These are phyloP conservation scores for Parapsyche elsis DNA, from an alignment of 1,140 invertebrate species.

Conservation along the genomic window DNA sequence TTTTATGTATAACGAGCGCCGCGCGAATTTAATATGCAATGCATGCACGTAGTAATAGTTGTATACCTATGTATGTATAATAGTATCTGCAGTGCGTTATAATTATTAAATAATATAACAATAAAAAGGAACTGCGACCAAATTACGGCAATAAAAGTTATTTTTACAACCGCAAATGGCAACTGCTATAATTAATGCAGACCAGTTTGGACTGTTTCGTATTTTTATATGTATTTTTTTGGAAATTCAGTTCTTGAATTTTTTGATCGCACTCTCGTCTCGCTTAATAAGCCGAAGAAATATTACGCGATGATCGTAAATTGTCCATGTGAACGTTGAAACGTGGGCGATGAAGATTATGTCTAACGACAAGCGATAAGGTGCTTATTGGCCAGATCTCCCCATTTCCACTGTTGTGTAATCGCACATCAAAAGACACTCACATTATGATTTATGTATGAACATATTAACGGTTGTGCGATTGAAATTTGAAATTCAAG, in stretches of 20 bases:
- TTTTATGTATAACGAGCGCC: too few species aligned
- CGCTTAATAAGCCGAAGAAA: conserved; percentile 8
- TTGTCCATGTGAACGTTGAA: background rate
- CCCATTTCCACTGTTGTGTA: too few species aligned
- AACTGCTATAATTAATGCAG: background rate
- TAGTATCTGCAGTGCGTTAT: background rate
- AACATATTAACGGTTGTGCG: too few species aligned
- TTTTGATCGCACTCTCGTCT: background rate
- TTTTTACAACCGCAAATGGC: conserved; percentile 14
- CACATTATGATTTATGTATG: too few species aligned
- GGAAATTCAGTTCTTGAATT: background rate
- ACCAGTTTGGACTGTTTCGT: background rate
- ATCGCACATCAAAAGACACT: too few species aligned
- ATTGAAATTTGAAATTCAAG: too few species aligned
- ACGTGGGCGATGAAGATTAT: conserved; percentile 12
- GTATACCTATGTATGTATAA: too few species aligned
- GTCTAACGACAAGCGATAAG: conserved; percentile 13
- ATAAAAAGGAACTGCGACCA: background rate
- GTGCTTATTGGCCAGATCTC: background rate
- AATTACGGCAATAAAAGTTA: conserved; percentile 11
- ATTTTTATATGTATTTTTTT: too few species aligned
- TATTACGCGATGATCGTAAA: conserved; percentile 24
- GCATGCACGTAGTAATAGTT: too few species aligned
- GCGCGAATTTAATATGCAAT: too few species aligned
- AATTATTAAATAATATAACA: conserved; percentile 16